Base-by-base conservation (phyloP, 2,113 vertebrate species). In the Solenodon paradoxus region DNA sequence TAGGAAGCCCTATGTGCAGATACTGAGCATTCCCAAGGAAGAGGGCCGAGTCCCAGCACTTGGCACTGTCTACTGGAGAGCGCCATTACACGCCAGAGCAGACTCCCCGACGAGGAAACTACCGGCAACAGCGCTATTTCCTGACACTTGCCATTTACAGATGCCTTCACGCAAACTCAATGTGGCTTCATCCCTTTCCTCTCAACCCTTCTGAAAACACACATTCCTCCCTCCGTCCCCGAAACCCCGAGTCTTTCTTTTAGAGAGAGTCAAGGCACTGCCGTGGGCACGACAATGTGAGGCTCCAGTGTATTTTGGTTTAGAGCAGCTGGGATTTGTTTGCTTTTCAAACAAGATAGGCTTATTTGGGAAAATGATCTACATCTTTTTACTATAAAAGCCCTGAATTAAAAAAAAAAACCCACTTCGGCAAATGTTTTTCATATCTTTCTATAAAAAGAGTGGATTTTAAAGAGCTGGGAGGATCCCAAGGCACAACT, bases 391-490 rank as follows among this genome's bases (percentile, higher is more conserved):
- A 95, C 87, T 97, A 92, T 89, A 92, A 96, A 95, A 94, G 71
- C 66, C 90, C 83, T 96, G 75, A 90, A 84, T 90, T 94, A 53
- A 5, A 19, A 42, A 59, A 88, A 94, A 96, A 94, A 93, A 74
- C 28, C 42, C 24, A 86, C 69, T 96, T 96, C 38, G 84, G 86
- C 86, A 96, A 92, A 77, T 90, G 55, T 89, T 97, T 93, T 92
- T 93, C 90, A 84, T 96, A 96, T 96, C 72, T 95, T 95, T 95
- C 90, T 96, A 96, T 96, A 92, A 96, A 96, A 96, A 96, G 81
- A 85, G 69, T 53, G 35, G 7, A 49, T 66, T 95, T 82, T 94
- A 90, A 94, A 94, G 40, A 64, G 32, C 53, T 2, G 83, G 84
- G 49, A 92, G 55, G 47, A 42, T 28, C 47, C 3, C 3, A 0